phyloP scores from a whole-genome alignment of 2,888 invertebrate genomes.

The Lithophane socia region DNA sequence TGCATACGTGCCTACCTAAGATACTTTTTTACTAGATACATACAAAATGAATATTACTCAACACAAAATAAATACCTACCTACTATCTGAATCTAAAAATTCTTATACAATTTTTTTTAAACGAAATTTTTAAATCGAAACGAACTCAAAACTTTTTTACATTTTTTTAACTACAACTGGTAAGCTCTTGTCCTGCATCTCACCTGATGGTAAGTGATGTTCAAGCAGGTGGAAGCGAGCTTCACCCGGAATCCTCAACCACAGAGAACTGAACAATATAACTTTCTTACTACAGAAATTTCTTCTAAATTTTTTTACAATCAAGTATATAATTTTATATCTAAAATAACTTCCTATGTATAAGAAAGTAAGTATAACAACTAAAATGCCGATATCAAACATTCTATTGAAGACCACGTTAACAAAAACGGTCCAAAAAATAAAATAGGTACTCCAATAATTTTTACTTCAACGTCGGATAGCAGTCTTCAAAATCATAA shows the following conservation, averaged over 20 bases:
- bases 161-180: too few relatives aligned
- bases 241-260: too few relatives aligned
- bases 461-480: constrained; percentile 65
- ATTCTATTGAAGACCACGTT: background rate
- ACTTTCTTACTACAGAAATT: background rate
- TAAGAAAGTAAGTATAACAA: background rate
- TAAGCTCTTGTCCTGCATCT: too few relatives aligned
- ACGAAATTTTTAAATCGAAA: background rate
- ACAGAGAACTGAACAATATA: too few relatives aligned
- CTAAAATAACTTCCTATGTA: background rate
- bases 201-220: too few relatives aligned
- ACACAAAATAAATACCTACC: background rate
- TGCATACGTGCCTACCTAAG: background rate
- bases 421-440: constrained; percentile 40
- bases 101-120: background rate
- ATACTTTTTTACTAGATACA: background rate
- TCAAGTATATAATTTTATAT: background rate
- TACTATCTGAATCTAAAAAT: background rate
- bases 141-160: background rate
- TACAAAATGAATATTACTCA: too few relatives aligned
- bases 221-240: too few relatives aligned
- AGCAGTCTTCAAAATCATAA: constrained; percentile 77
- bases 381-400: background rate
- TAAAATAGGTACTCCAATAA: constrained; percentile 54
- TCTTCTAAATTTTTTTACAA: background rate